Evolutionary conservation across 2,888 invertebrate species (phyloP), one percentile per base, ranked within the genome.

Genomic region (Azorinus chamasolen): DNA sequence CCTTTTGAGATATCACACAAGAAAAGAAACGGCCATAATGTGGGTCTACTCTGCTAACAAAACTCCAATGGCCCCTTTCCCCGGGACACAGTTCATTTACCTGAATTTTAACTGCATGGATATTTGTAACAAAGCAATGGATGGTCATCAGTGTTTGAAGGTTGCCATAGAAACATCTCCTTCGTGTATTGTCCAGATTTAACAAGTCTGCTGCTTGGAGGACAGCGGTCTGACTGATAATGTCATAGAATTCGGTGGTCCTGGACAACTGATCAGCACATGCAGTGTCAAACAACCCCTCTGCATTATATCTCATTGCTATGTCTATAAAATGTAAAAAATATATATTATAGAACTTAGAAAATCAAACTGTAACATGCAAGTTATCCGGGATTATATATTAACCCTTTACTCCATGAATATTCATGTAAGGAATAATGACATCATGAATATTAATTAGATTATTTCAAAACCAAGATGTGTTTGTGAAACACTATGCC

Each of bases 121-220:
- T 22, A 46, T 77, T 73, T 37, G 64, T 53, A 18, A 81, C 53
- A 63, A 65, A 81, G 78, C 81, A 75, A 57, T 92, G 91, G 6
- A 92, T 83, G 2, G 87, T 85, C 87, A 93, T 88, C 53, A 93
- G 75, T 64, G 91, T 92, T 50, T 87, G 84, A 24, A 92, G 84
- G 83, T 92, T 92, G 62, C 87, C 87, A 80, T 82, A 91, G 87
- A 92, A 92, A 77, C 91, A 90, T 20, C 87, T 72, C 39, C 84
- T 88, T 32, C 91, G 83, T 14, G 85, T 79, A 20, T 81, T 66
- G 6, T 83, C 73, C 43, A 93, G 79, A 22, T 64, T 61, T 22
- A 72, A 70, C 16, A 93, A 77, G 74, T 91, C 90, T 8, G 84
- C 79, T 51, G 69, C 54, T 58, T 86, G 83, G 48, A 91, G 71